Conservation (phyloP, 2,888 invertebrate species). For the Thyatira batis region DNA sequence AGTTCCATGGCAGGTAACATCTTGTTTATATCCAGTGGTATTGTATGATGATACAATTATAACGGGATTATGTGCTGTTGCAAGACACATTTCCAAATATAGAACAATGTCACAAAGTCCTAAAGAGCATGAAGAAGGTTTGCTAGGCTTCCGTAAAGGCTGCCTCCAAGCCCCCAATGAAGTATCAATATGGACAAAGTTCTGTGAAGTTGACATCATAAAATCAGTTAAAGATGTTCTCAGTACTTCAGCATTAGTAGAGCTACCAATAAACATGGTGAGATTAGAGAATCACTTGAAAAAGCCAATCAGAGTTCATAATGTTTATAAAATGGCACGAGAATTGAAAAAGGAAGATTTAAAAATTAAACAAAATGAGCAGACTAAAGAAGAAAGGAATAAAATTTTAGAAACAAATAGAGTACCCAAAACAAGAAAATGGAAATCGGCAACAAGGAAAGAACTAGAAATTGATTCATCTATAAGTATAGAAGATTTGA, state of each 20-base stretch:
- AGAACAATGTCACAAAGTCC: conserved; percentile 27
- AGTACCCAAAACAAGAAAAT: conserved; percentile 70
- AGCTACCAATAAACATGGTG: conserved; percentile 86
- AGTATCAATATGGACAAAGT: conserved; percentile 94
- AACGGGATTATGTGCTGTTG: conserved; percentile 90
- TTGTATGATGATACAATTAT: conserved; percentile 84
- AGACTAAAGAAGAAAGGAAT: conserved; percentile 13
- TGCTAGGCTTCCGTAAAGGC: conserved; percentile 90
- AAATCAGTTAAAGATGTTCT: conserved; percentile 79
- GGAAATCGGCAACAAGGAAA: conserved; percentile 69
- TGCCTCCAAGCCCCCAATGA: conserved; percentile 93
- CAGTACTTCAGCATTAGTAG: conserved; percentile 26
- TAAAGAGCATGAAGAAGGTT: conserved; percentile 67
- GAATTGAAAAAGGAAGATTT: conserved; percentile 69
- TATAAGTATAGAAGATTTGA: conserved; percentile 74
- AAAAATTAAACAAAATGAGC: conserved; percentile 31
- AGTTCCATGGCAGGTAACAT: conserved; percentile 73
- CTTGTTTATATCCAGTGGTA: conserved; percentile 85
- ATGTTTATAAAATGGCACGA: conserved; percentile 89
- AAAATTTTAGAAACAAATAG: conserved; percentile 35
- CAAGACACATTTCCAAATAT: conserved; percentile 62
- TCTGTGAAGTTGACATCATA: conserved; percentile 93
- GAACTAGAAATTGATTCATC: conserved; percentile 63
- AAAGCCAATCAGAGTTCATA: conserved; percentile 92
- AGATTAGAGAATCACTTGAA: conserved; percentile 92